Base-by-base conservation (phyloP, 2,888 invertebrate species). In the Blastobasis adustella region DNA sequence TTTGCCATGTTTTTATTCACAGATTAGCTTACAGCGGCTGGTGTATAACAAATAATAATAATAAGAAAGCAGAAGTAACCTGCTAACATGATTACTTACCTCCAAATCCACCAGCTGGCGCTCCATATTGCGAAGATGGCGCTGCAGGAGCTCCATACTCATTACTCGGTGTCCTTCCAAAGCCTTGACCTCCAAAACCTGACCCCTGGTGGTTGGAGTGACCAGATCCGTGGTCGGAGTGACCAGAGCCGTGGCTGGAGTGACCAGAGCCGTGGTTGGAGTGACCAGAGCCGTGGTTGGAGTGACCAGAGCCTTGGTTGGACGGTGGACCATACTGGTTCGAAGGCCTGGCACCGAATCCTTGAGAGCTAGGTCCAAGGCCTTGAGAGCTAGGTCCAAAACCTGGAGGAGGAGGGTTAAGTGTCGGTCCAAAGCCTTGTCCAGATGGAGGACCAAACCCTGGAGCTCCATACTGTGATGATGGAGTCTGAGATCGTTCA, bases 251-350 rank as follows among this genome's bases (percentile, higher is more conserved):
- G 48, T 56, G 62, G 8, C 36, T 45, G 9, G 52, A 57, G 55
- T 51, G 66, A 23, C 23, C 23, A 23, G 23, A 23, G 23, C 23
- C 23, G 48, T 56, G 62, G 8, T 37, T 45, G 9, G 52, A 57
- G 55, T 51, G 54, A 40, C 41, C 37, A 37, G 38, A 10, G 5
- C 5, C 9, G 48, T 56, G 62, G 8, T 37, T 45, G 9, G 52
- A 57, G 55, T 51, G 54, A 40, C 41, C 37, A 37, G 38, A 10
- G 5, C 5, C 9, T 45, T 10, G 36, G 53, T 53, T 58, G 6
- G 56, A 46, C 5, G 87, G 89, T n/a, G 88, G 72, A 47, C 86
- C 76, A 53, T 89, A 90, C 45, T 70, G 66, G 7, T 61, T 59
- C 4, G 69, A 68, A 5, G 70, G 61, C 4, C 23, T 23, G 23